phyloP scores from a whole-genome alignment of 2,797 vertebrate genomes.

The Crocodylus rhombifer region DNA sequence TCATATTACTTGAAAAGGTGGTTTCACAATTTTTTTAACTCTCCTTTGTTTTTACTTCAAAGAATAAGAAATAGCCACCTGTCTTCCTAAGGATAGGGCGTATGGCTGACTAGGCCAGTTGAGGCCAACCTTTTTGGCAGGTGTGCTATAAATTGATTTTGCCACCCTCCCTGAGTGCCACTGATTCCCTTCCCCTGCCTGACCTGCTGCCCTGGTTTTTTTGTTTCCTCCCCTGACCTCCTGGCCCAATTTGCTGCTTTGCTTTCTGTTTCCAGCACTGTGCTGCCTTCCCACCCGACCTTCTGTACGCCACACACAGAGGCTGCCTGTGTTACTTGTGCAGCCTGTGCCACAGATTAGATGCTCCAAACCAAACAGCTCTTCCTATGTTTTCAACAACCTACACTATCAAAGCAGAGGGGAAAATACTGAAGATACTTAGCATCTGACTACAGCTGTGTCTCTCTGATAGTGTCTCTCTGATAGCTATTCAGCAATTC shows the following conservation, averaged over 20 bases:
- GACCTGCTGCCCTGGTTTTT: too few relatives aligned
- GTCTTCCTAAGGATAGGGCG: background rate
- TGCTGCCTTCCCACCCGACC: too few relatives aligned
- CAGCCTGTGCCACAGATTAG: too few relatives aligned
- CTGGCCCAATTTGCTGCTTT: too few relatives aligned
- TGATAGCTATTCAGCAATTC: rapidly evolving
- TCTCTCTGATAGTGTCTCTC: background rate
- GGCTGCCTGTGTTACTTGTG: too few relatives aligned
- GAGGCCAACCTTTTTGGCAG: too few relatives aligned
- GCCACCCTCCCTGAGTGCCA: too few relatives aligned
- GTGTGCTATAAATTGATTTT: too few relatives aligned
- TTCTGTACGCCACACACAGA: too few relatives aligned
- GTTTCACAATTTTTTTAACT: slow-evolving; percentile 8
- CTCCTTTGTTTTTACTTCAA: background rate
- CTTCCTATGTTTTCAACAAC: background rate
- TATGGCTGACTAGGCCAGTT: background rate
- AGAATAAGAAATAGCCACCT: background rate
- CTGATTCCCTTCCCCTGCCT: too few relatives aligned
- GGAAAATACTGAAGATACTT: rapidly evolving
- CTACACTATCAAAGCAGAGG: background rate
- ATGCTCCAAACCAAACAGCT: too few relatives aligned
- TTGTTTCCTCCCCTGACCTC: too few relatives aligned
- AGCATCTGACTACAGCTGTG: background rate
- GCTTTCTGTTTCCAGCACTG: background rate
- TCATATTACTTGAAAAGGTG: background rate